Evolutionary conservation across 2,113 vertebrate species (phyloP).

Genomic region (Embiotoca jacksoni): DNA sequence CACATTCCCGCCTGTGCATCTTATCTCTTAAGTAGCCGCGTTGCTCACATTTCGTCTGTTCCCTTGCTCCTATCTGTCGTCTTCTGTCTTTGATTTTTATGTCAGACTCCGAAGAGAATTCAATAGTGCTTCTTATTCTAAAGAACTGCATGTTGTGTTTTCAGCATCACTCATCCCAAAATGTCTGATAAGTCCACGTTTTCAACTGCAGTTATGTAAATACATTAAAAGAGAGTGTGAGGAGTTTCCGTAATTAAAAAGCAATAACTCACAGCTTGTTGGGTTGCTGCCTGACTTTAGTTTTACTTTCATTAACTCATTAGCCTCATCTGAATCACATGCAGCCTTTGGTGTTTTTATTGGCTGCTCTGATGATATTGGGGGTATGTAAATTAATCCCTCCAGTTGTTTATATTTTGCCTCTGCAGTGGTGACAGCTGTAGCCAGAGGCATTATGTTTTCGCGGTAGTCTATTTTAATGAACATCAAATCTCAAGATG

Average conservation of each 20-base stretch:
- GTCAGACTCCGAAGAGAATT: not conserved
- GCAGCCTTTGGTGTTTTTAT: not conserved
- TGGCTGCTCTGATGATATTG: not conserved
- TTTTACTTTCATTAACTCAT: not conserved
- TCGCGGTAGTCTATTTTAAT: too few species aligned
- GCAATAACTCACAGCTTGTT: not conserved
- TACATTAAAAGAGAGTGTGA: not conserved
- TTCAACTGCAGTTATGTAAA: not conserved
- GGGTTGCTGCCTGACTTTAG: not conserved
- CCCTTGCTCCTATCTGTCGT: slow-evolving; percentile 2
- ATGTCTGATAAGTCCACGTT: not conserved
- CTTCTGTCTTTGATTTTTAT: slow-evolving; percentile 24
- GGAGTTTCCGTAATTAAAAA: not conserved
- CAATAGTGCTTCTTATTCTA: not conserved
- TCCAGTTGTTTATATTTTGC: not conserved
- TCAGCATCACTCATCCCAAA: not conserved
- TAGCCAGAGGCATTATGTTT: too few species aligned
- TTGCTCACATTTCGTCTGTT: slow-evolving; percentile 8
- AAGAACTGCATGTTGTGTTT: not conserved
- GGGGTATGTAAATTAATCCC: not conserved
- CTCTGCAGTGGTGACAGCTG: too few species aligned
- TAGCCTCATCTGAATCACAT: not conserved
- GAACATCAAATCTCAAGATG: too few species aligned
- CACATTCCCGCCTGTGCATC: slow-evolving; percentile 39
- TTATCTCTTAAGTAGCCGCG: slow-evolving; percentile 16